Conservation (phyloP, 2,888 invertebrate genomes). For the Caenorhabditis becei region DNA sequence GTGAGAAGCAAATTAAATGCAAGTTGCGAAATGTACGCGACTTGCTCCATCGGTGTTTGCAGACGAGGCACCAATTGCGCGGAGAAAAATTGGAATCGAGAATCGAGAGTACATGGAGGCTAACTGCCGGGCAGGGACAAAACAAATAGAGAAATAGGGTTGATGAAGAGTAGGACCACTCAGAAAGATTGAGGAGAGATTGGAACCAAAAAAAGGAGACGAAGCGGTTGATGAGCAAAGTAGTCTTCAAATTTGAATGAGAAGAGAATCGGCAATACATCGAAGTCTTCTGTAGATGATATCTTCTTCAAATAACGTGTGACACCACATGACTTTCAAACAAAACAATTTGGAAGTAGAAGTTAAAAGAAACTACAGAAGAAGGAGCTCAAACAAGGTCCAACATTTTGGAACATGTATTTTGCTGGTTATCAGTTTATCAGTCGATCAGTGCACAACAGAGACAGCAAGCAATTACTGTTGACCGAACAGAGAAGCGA, state of each 20-base stretch:
- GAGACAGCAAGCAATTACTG: not conserved
- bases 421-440: too few relatives aligned
- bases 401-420: too few relatives aligned
- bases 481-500: not conserved
- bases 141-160: conserved; percentile 25
- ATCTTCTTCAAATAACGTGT: too few relatives aligned
- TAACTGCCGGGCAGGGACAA: not conserved
- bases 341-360: too few relatives aligned
- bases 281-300: too few relatives aligned
- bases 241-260: too few relatives aligned
- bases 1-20: conserved; percentile 14
- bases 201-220: not conserved
- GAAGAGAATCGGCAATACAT: too few relatives aligned
- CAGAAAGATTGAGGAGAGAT: not conserved
- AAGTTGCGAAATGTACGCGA: conserved; percentile 59
- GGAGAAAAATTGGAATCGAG: conserved; percentile 29
- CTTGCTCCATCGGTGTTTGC: conserved; percentile 41
- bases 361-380: too few relatives aligned
- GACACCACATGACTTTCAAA: too few relatives aligned
- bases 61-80: conserved; percentile 38
- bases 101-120: conserved; percentile 17
- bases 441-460: not conserved
- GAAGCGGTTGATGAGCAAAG: too few relatives aligned
- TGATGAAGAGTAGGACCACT: not conserved
- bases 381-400: too few relatives aligned